Conservation (phyloP, 2,888 invertebrate genomes). For the Phytoseiulus persimilis region DNA sequence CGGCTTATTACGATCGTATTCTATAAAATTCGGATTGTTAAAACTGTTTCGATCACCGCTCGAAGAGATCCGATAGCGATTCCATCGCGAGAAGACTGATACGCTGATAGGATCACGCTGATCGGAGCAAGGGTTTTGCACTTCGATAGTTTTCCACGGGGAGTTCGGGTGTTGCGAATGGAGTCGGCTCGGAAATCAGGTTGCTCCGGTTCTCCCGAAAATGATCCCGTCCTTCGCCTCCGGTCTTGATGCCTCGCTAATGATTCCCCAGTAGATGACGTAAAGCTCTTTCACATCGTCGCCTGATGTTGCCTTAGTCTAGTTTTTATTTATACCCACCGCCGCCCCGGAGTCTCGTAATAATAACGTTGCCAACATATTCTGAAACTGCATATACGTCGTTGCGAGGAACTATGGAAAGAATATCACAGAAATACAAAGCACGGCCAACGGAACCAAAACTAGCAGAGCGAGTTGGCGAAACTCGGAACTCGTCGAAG, state of each 20-base stretch:
- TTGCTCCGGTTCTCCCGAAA: neutral
- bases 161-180: too few species aligned
- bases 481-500: neutral
- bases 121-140: too few species aligned
- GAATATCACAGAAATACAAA: neutral
- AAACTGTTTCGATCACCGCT: neutral
- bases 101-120: too few species aligned
- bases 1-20: neutral
- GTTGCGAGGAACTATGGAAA: neutral
- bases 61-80: neutral
- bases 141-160: too few species aligned
- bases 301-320: neutral
- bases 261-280: neutral
- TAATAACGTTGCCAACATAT: neutral
- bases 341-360: neutral
- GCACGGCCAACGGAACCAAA: neutral
- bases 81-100: too few species aligned
- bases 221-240: neutral
- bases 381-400: neutral
- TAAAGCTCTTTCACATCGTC: neutral
- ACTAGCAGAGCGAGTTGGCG: neutral
- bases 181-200: neutral
- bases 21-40: neutral
- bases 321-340: neutral
- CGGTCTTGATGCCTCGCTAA: neutral